A percentile compares a stretch with the other conserved stretches of the same genome.
Conservation (phyloP, 92 coral and sea anemone species). For the Siderastrea siderea region DNA sequence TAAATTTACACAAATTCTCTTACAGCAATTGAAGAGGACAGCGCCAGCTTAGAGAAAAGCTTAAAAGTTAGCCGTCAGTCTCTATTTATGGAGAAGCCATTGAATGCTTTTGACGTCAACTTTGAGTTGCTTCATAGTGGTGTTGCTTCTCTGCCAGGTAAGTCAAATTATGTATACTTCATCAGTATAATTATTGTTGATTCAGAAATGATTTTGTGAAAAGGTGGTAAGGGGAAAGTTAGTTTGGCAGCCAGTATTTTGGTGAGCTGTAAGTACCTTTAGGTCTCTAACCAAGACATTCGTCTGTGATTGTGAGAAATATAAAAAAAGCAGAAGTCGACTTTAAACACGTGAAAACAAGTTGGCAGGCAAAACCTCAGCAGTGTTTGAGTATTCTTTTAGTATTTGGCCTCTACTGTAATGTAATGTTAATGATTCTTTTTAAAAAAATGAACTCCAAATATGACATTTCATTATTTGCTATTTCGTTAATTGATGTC, state of each 20-base stretch:
- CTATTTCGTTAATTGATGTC: too few relatives aligned
- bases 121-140: conserved; percentile 97
- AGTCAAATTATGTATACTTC: neutral
- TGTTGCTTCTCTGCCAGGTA: conserved; percentile 94
- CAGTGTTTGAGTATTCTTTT: too few relatives aligned
- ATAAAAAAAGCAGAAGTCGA: too few relatives aligned
- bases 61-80: conserved; percentile 83
- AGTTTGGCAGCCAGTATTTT: neutral
- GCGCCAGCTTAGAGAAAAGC: conserved; percentile 68
- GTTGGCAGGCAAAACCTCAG: too few relatives aligned
- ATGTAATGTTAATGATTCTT: too few relatives aligned
- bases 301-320: too few relatives aligned
- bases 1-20: neutral
- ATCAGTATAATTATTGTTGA: neutral
- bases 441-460: too few relatives aligned
- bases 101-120: conserved; percentile 91
- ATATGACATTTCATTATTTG: too few relatives aligned
- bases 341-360: too few relatives aligned
- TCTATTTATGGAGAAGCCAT: conserved; percentile 86
- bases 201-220: neutral
- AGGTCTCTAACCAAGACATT: too few relatives aligned
- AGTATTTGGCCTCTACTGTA: too few relatives aligned
- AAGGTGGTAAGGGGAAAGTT: neutral
- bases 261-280: neutral
- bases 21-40: conserved; percentile 77